phyloP scores from a whole-genome alignment of 2,113 vertebrate genomes.

The Cochlearius cochlearius region DNA sequence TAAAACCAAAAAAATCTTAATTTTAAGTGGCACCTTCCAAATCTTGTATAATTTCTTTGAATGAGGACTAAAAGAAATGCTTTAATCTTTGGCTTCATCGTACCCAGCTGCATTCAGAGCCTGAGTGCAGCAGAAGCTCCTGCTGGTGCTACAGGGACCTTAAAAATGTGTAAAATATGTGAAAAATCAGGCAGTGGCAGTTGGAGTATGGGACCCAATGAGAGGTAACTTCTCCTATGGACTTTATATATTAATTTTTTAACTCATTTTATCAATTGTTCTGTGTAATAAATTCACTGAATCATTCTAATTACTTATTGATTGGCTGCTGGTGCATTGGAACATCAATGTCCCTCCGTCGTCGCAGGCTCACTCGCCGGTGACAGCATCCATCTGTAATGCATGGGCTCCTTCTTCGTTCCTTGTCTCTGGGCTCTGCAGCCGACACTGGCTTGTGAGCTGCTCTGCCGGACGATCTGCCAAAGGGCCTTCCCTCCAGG shows the following conservation, averaged over 20 bases:
- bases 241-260: background rate
- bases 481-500: background rate
- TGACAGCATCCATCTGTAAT: background rate
- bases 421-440: background rate
- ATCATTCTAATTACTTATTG: conserved; percentile 8
- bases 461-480: background rate
- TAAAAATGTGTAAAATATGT: background rate
- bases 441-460: background rate
- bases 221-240: background rate
- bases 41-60: background rate
- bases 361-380: accelerated
- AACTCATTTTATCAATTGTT: background rate
- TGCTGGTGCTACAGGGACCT: background rate
- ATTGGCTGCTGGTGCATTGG: background rate
- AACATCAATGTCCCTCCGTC: background rate
- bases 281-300: background rate
- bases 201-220: background rate
- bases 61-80: background rate
- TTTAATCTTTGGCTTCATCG: background rate
- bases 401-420: background rate
- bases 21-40: background rate
- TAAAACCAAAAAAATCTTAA: background rate
- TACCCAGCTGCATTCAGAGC: background rate
- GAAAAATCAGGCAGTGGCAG: background rate
- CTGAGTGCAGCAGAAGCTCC: background rate